Percentiles rank a stretch among this genome's conserved stretches.
phyloP scores from a whole-genome alignment of 1,140 invertebrate genomes.

The Steinernema khuongi region DNA sequence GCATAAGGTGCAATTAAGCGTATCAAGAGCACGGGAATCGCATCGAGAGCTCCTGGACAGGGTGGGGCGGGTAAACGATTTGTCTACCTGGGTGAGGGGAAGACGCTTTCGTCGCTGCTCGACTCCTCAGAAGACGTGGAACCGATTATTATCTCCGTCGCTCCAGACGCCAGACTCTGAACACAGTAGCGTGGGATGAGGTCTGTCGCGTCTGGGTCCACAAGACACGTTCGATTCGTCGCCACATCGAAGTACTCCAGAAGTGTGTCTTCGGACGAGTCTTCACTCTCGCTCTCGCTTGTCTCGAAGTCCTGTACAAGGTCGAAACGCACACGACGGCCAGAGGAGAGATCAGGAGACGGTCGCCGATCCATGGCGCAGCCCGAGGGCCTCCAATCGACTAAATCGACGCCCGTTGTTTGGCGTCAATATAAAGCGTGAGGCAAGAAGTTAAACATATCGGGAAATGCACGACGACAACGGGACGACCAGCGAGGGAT shows the following conservation, averaged over 20 bases:
- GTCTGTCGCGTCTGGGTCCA: not conserved
- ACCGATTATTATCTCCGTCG: not conserved
- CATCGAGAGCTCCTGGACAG: too few species aligned
- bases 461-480: not conserved
- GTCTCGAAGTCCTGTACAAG: not conserved
- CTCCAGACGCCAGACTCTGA: conserved; percentile 3
- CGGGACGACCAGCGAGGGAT: not conserved
- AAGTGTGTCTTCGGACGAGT: not conserved
- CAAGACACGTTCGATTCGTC: not conserved
- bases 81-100: too few species aligned
- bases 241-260: not conserved
- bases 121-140: not conserved
- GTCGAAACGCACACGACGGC: not conserved
- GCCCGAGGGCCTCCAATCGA: not conserved
- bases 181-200: not conserved
- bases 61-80: too few species aligned
- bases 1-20: too few species aligned
- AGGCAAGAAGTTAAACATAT: conserved; percentile 2
- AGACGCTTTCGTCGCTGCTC: not conserved
- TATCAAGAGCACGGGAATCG: too few species aligned
- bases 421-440: conserved; percentile 7
- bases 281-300: not conserved
- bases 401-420: conserved; percentile 1
- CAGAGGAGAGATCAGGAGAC: not conserved
- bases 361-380: not conserved